Conservation (phyloP, 2,113 vertebrate species). For the Bufo bufo region DNA sequence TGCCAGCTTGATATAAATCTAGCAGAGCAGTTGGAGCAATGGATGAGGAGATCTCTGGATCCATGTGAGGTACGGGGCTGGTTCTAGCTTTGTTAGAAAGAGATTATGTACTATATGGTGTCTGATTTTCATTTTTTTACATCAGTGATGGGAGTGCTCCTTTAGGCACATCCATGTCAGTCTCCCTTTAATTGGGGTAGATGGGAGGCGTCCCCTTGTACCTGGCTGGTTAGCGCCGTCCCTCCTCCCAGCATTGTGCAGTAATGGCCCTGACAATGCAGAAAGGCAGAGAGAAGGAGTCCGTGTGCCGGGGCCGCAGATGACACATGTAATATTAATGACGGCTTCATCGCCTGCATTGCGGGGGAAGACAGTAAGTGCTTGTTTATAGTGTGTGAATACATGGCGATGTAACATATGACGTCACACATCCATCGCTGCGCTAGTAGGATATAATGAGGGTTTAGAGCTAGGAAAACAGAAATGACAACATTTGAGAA, state of each 20-base stretch:
- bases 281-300: not conserved
- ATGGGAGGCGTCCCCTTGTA: not conserved
- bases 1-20: too few species aligned
- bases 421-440: not conserved
- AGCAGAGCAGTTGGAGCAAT: too few species aligned
- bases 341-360: not conserved
- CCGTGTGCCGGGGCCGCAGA: not conserved
- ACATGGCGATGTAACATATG: not conserved
- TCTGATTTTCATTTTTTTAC: too few species aligned
- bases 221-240: not conserved
- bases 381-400: not conserved
- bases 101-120: too few species aligned
- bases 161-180: not conserved
- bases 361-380: not conserved
- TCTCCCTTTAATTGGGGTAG: not conserved
- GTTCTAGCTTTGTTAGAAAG: too few species aligned
- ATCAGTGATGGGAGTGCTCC: not conserved
- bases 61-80: too few species aligned
- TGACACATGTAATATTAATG: slow-evolving; percentile 35
- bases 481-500: too few species aligned
- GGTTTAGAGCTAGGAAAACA: too few species aligned
- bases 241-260: not conserved
- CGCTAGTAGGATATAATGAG: not conserved
- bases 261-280: not conserved
- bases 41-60: too few species aligned